Evolutionary conservation across 2,888 invertebrate species (phyloP).

Genomic region (Drosophila suboccidentalis): DNA sequence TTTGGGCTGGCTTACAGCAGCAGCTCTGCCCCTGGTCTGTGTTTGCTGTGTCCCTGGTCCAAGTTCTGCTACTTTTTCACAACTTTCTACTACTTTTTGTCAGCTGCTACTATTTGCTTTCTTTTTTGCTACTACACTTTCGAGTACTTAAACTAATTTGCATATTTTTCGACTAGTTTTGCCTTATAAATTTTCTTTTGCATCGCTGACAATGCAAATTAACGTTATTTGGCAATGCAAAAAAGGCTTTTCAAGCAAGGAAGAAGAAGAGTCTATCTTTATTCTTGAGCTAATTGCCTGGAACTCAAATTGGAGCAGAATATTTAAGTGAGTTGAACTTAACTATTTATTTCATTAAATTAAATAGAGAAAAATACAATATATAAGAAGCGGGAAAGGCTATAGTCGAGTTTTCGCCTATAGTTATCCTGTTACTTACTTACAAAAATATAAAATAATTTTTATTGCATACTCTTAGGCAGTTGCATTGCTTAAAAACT

Average conservation of each 20-base stretch:
- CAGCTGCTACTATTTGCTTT: slow-evolving; percentile 2
- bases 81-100: slow-evolving; percentile 6
- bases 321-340: not conserved
- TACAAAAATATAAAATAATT: too few species aligned
- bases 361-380: too few species aligned
- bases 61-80: not conserved
- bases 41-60: not conserved
- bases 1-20: not conserved
- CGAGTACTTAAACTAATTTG: slow-evolving; percentile 14
- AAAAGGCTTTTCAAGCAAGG: not conserved
- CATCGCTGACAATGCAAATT: slow-evolving; percentile 13
- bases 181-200: not conserved
- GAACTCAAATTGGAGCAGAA: not conserved
- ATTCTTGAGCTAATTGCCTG: not conserved
- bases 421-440: too few species aligned
- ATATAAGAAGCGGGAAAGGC: too few species aligned
- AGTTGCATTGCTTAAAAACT: too few species aligned
- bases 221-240: slow-evolving; percentile 5
- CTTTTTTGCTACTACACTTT: not conserved
- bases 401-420: too few species aligned
- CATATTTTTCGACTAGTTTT: slow-evolving; percentile 17
- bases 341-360: too few species aligned
- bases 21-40: not conserved
- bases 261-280: not conserved
- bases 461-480: too few species aligned